A percentile compares a stretch with the other conserved stretches of the same genome.
Conservation (phyloP, 2,797 vertebrate genomes). For the Somateria mollissima region DNA sequence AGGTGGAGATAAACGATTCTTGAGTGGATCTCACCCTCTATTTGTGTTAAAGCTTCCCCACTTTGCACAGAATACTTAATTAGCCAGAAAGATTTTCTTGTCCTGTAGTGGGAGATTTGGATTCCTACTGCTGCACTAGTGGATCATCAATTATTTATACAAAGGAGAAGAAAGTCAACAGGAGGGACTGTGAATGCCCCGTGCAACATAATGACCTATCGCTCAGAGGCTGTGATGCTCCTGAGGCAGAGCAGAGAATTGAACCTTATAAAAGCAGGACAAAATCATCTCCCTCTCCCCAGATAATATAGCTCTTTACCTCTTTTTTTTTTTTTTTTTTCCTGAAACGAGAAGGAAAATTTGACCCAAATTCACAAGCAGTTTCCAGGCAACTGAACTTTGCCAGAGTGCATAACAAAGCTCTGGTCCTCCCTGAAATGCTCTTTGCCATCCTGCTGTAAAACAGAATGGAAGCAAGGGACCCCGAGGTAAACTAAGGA, state of each 20-base stretch:
- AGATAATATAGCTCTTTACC: not conserved
- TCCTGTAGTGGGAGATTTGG: not conserved
- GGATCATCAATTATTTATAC: conserved; percentile 40
- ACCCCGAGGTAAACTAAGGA: not conserved
- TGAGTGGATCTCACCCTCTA: not conserved
- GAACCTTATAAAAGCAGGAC: conserved; percentile 33
- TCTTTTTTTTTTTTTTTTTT: not conserved
- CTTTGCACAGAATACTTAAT: conserved; percentile 3
- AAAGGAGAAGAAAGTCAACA: not conserved
- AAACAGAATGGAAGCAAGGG: not conserved
- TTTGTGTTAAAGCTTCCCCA: not conserved
- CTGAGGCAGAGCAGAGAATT: not conserved
- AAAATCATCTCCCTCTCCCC: conserved; percentile 5
- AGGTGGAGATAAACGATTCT: not conserved
- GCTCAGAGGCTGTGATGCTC: not conserved
- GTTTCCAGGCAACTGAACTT: conserved; percentile 58
- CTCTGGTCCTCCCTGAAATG: not conserved
- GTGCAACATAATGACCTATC: not conserved
- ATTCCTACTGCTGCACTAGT: not conserved
- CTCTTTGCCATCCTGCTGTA: conserved; percentile 1
- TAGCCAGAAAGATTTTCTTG: not conserved
- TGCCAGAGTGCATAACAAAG: not conserved
- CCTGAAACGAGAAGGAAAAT: conserved; percentile 49
- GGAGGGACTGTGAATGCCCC: not conserved
- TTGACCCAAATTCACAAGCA: conserved; percentile 58